Conservation (phyloP, 2,113 vertebrate genomes). For the Alligator mississippiensis region DNA sequence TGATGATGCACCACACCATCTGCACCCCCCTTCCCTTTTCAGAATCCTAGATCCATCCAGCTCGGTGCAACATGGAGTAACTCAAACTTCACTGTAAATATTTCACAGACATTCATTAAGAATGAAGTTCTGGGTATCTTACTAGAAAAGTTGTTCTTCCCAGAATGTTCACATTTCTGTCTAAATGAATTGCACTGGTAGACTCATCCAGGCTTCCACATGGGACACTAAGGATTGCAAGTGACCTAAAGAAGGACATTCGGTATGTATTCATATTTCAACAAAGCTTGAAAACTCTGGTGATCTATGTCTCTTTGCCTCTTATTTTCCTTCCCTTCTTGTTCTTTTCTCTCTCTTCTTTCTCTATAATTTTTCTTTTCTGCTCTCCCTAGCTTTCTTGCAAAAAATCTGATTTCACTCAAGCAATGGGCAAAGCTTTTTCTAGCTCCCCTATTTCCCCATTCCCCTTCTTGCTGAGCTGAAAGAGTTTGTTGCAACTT, state of each 20-base stretch:
- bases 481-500: neutral
- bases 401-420: neutral
- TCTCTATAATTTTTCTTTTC: neutral
- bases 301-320: neutral
- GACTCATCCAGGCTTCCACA: neutral
- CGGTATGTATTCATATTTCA: neutral
- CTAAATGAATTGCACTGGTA: rapidly evolving
- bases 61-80: neutral
- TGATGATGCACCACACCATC: neutral
- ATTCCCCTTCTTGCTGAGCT: neutral
- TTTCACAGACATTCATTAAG: neutral
- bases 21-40: neutral
- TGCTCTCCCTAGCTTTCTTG: neutral
- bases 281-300: neutral
- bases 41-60: neutral
- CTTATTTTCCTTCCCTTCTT: neutral
- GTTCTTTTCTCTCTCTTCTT: neutral
- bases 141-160: neutral
- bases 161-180: neutral
- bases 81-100: neutral
- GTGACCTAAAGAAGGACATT: too few species aligned
- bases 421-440: too few species aligned
- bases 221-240: neutral
- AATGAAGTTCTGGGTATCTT: neutral
- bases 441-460: neutral